phyloP scores from a whole-genome alignment of 2,113 vertebrate genomes.

The Chionodraco myersi region DNA sequence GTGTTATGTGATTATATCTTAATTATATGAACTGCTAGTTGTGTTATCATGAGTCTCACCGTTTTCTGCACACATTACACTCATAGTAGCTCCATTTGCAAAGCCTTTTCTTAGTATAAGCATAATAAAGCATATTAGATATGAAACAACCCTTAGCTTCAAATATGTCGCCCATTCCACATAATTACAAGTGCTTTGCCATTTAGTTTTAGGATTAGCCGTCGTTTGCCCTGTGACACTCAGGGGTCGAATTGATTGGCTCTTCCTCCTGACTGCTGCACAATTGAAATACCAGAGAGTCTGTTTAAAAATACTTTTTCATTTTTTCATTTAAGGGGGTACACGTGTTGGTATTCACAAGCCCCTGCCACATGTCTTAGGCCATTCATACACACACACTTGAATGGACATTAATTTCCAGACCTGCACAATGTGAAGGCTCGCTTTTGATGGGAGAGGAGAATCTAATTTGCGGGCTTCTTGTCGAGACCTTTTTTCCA shows the following conservation, averaged over 20 bases:
- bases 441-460: conserved; percentile 80
- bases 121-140: conserved; percentile 32
- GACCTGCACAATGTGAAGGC: conserved; percentile 78
- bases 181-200: conserved; percentile 32
- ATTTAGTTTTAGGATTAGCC: conserved; percentile 22
- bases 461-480: conserved; percentile 75
- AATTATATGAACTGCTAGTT: conserved; percentile 21
- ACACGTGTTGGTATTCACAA: conserved; percentile 28
- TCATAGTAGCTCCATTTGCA: not conserved
- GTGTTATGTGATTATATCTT: conserved; percentile 17
- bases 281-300: conserved; percentile 35
- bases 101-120: conserved; percentile 22
- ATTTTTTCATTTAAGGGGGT: conserved; percentile 15
- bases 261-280: conserved; percentile 3
- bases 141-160: not conserved
- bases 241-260: conserved; percentile 28
- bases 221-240: conserved; percentile 2
- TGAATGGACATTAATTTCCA: conserved; percentile 84
- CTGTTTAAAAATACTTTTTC: not conserved
- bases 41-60: conserved; percentile 1
- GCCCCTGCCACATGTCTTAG: not conserved
- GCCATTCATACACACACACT: conserved; percentile 16
- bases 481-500: conserved; percentile 73
- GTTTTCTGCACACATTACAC: conserved; percentile 31
- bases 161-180: conserved; percentile 29